Percentiles rank a stretch among this genome's conserved stretches.
phyloP scores from a whole-genome alignment of 2,888 invertebrate genomes.

The Cryptus armator region DNA sequence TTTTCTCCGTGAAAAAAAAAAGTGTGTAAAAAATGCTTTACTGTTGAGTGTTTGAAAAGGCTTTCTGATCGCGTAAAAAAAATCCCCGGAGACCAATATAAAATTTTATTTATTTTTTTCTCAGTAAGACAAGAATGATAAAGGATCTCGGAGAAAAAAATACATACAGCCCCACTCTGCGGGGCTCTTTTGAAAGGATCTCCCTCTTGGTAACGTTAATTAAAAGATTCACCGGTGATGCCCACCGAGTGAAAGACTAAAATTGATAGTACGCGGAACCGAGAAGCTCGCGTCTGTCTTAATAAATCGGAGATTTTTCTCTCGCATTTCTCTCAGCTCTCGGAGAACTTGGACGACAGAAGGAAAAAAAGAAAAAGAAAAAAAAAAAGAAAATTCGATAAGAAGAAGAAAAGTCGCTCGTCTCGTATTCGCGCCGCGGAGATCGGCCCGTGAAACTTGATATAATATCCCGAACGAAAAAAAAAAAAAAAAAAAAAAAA shows the following conservation, averaged over 20 bases:
- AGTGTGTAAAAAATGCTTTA: no score
- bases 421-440: neutral
- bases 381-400: neutral
- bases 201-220: constrained; percentile 26
- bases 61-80: no score
- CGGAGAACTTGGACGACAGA: neutral
- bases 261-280: constrained; percentile 32
- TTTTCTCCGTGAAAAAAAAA: no score
- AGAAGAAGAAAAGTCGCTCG: constrained; percentile 13
- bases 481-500: neutral
- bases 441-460: neutral
- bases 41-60: no score
- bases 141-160: neutral
- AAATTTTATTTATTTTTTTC: neutral
- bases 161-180: no score
- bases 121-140: neutral
- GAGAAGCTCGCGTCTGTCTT: constrained; percentile 17
- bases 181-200: no score
- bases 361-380: constrained; percentile 9
- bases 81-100: neutral
- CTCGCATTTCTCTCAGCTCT: neutral
- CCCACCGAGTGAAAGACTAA: constrained; percentile 21
- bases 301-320: constrained; percentile 47
- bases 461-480: constrained; percentile 33
- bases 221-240: constrained; percentile 44